Base-by-base conservation (phyloP, 2,888 invertebrate species). In the Aphodius granarius region DNA sequence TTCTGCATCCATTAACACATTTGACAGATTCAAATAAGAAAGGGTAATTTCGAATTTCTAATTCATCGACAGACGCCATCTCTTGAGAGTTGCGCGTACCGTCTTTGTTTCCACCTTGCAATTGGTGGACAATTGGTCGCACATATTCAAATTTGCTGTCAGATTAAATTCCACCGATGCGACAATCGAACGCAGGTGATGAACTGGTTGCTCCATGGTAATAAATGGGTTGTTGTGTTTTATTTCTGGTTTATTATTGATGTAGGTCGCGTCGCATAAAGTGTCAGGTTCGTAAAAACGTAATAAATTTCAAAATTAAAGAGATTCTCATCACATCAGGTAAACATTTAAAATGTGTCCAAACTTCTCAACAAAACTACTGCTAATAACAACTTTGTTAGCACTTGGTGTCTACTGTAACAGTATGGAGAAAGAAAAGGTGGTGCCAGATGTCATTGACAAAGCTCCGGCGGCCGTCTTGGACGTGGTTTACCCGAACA, bases 381-480 rank as follows among this genome's bases (percentile, higher is more conserved):
- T 68, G 21, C 9, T 68, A 16, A 68, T 68, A 19, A 22, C 21
- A 20, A 20, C 21, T 68, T 19, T 20, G n/a, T 20, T 68, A 68
- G 68, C 20, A 20, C 21, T 15, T 66, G 17, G 5, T 66, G 17
- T 23, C 23, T 6, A 43, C 43, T 3, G 1, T 43, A 43, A 3
- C 1, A 22, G 74, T 3, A 81, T 81, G 81, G 80, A 81, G 22
- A 79, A 80, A 76, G 72, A 76, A 63, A 76, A 64, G 16, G 72
- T 82, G 9, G 74, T 80, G 1, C 80, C 81, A 13, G 81, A 81
- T 76, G 80, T 82, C 4, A 79, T 82, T 6, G 79, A 80, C 64
- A 77, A 75, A 63, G 71, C 63, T 13, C 81, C 81, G 0, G 6
- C 73, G 17, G 3, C 66, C 22, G 62, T 64, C 66, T 70, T 81